phyloP scores from a whole-genome alignment of 1,140 invertebrate species.

The Drosophila guanche region DNA sequence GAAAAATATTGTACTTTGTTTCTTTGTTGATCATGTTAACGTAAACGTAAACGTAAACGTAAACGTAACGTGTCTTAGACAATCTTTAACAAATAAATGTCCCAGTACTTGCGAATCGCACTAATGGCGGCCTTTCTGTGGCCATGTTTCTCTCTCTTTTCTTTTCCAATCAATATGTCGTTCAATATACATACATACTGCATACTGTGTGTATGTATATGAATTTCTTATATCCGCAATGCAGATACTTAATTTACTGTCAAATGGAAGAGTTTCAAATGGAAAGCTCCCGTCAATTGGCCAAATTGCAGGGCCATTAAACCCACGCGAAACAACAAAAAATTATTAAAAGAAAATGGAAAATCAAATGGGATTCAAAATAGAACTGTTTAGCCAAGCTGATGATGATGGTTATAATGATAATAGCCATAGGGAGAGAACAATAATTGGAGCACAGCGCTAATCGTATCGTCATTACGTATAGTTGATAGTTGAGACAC shows the following conservation, averaged over 20 bases:
- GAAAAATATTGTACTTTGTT: constrained; percentile 35
- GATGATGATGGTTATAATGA: constrained; percentile 38
- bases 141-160: constrained; percentile 56
- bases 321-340: constrained; percentile 25
- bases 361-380: constrained; percentile 48
- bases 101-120: constrained; percentile 43
- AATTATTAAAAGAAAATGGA: constrained; percentile 19
- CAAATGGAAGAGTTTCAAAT: constrained; percentile 90
- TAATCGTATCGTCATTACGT: constrained; percentile 59
- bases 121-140: constrained; percentile 67
- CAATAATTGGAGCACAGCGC: constrained; percentile 80
- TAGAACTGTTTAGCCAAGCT: constrained; percentile 63
- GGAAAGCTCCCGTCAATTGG: constrained; percentile 85
- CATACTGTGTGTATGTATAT: constrained; percentile 2
- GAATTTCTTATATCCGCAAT: constrained; percentile 54
- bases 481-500: constrained; percentile 34
- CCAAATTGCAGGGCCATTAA: constrained; percentile 78
- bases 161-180: constrained; percentile 48
- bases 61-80: constrained; percentile 46
- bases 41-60: constrained; percentile 34
- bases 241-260: constrained; percentile 91
- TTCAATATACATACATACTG: constrained; percentile 30
- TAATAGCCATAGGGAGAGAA: constrained; percentile 75
- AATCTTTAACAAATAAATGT: constrained; percentile 11
- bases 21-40: constrained; percentile 50